Conservation (phyloP, 2,888 invertebrate genomes). For the Dynastes grantii region DNA sequence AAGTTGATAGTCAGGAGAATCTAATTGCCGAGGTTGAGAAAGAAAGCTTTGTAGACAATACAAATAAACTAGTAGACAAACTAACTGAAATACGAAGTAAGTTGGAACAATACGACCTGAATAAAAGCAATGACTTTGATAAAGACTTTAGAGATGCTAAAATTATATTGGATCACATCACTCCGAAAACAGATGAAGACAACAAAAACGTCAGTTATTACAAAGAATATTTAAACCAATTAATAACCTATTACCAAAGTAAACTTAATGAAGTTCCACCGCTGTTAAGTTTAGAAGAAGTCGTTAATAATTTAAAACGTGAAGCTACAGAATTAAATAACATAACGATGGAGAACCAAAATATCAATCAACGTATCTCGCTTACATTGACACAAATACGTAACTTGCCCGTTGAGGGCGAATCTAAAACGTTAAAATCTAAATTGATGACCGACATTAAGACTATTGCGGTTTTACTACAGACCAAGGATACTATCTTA, state of each 20-base stretch:
- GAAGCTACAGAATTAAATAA: slow-evolving; percentile 40
- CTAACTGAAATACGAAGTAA: slow-evolving; percentile 47
- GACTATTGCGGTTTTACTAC: slow-evolving; percentile 31
- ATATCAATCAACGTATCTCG: slow-evolving; percentile 30
- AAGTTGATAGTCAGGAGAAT: slow-evolving; percentile 48
- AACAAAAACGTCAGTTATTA: slow-evolving; percentile 35
- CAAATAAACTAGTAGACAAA: slow-evolving; percentile 51
- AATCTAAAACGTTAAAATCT: slow-evolving; percentile 41
- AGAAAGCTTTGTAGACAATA: slow-evolving; percentile 26
- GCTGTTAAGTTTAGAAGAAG: slow-evolving; percentile 5
- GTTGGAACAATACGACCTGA: slow-evolving; percentile 53
- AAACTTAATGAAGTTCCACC: slow-evolving; percentile 16
- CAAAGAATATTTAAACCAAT: slow-evolving; percentile 42
- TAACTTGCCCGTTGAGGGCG: slow-evolving; percentile 30
- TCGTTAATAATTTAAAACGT: slow-evolving; percentile 13
- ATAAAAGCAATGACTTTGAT: slow-evolving; percentile 53
- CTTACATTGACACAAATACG: slow-evolving; percentile 15
- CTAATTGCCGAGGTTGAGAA: slow-evolving; percentile 28
- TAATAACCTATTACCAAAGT: slow-evolving; percentile 46
- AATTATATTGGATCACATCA: slow-evolving; percentile 29
- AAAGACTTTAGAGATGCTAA: slow-evolving; percentile 41
- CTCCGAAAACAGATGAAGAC: slow-evolving; percentile 22
- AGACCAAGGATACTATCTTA: slow-evolving; percentile 45
- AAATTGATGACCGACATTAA: slow-evolving; percentile 43
- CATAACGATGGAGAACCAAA: slow-evolving; percentile 34